phyloP scores from a whole-genome alignment of 1,140 invertebrate species.

The Drosophila biarmipes region DNA sequence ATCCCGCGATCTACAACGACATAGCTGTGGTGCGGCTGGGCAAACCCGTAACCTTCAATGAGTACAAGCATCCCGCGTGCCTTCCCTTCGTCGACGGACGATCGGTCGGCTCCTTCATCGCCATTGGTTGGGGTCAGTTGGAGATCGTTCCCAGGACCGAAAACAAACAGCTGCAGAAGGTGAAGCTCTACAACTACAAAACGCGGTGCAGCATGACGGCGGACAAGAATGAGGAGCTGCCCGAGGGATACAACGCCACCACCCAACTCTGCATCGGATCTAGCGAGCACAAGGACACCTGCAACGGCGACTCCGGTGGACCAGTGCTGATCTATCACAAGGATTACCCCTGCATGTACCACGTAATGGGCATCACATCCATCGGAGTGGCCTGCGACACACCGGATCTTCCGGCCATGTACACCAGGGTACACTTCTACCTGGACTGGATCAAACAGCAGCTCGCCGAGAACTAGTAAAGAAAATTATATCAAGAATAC shows the following conservation, averaged over 20 bases:
- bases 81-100: constrained; percentile 47
- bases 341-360: constrained; percentile 63
- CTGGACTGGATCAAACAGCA: constrained; percentile 69
- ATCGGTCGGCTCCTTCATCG: constrained; percentile 28
- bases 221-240: constrained; percentile 64
- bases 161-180: constrained; percentile 85
- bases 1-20: constrained; percentile 54
- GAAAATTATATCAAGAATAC: no score
- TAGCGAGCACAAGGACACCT: constrained; percentile 84
- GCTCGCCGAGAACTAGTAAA: constrained; percentile 27
- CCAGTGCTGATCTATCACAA: constrained; percentile 66
- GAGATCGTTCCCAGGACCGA: constrained; percentile 19
- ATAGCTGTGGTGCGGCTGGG: constrained; percentile 54
- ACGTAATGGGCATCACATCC: constrained; percentile 73
- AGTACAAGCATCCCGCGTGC: constrained; percentile 69
- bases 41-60: constrained; percentile 41
- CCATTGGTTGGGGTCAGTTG: constrained; percentile 60
- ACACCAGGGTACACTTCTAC: constrained; percentile 70
- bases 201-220: constrained; percentile 64
- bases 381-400: constrained; percentile 62
- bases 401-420: constrained; percentile 58
- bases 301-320: constrained; percentile 80
- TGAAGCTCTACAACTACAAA: constrained; percentile 77
- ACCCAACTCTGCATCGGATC: constrained; percentile 89
- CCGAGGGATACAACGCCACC: constrained; percentile 84